Percentiles rank a stretch among this genome's conserved stretches.
Conservation (phyloP, 2,797 vertebrate genomes). For the Alauda arvensis region DNA sequence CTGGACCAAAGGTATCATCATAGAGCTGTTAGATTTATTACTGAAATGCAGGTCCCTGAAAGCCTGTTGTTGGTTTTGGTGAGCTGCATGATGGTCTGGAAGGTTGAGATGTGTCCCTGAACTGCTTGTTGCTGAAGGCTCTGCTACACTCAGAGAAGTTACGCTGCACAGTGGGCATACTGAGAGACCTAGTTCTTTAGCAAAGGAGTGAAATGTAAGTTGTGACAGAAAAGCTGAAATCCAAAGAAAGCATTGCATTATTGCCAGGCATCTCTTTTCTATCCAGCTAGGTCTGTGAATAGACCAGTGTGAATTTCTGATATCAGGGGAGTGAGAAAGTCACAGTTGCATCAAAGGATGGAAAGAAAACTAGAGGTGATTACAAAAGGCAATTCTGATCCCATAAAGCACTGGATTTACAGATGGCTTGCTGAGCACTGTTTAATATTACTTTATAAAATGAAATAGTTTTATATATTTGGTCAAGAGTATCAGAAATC, state of each 20-base stretch:
- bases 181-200: not conserved
- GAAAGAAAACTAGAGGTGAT: not conserved
- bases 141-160: not conserved
- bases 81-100: not conserved
- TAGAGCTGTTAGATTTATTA: not conserved
- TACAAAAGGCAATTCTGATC: not conserved
- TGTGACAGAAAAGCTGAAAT: not conserved
- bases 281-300: not conserved
- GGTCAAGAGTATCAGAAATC: slow-evolving; percentile 27
- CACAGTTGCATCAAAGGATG: not conserved
- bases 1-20: not conserved
- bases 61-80: not conserved
- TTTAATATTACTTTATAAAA: slow-evolving; percentile 17
- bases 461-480: not conserved
- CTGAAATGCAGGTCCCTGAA: not conserved
- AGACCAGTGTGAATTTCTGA: not conserved
- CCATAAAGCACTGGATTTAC: not conserved
- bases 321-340: not conserved
- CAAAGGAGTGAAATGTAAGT: not conserved
- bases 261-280: not conserved
- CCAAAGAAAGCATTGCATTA: not conserved
- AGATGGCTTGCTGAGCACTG: not conserved
- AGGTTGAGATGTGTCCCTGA: not conserved
- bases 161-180: not conserved
- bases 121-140: not conserved